Percentiles rank a stretch among this genome's conserved stretches.
Conservation (phyloP, 2,797 vertebrate species). For the Sebastes kiyomatsui region DNA sequence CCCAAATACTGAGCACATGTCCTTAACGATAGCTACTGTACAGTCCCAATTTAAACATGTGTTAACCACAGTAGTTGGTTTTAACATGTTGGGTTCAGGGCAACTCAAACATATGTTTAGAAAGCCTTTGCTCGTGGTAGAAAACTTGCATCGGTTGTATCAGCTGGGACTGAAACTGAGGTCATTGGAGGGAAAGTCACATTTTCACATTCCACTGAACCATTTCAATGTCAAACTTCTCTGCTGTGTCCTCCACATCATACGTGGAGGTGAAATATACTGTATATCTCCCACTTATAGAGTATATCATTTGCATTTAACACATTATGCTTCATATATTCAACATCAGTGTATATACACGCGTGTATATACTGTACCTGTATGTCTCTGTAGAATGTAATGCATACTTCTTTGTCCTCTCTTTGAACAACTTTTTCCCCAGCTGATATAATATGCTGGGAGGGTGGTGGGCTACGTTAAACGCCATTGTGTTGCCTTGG, state of each 20-base stretch:
- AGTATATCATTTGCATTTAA: constrained; percentile 22
- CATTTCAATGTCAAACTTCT: constrained; percentile 57
- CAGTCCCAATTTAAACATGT: neutral
- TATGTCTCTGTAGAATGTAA: neutral
- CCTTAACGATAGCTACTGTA: neutral
- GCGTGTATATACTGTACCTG: constrained; percentile 1
- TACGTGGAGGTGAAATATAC: neutral
- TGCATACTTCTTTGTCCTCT: constrained; percentile 50
- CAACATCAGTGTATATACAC: neutral
- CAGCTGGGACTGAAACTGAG: constrained; percentile 45
- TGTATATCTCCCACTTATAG: neutral
- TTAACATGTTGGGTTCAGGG: neutral
- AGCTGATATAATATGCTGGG: constrained; percentile 51
- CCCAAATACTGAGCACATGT: too few species aligned
- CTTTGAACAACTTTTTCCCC: constrained; percentile 50
- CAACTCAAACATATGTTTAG: neutral
- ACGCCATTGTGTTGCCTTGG: constrained; percentile 58
- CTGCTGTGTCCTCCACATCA: constrained; percentile 45
- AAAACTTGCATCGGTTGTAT: constrained; percentile 6
- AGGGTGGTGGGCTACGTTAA: constrained; percentile 40
- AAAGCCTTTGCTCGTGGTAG: neutral
- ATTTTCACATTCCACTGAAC: constrained; percentile 48
- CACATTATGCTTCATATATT: neutral
- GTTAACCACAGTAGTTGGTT: too few species aligned
- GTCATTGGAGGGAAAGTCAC: constrained; percentile 42